Conservation (phyloP, 2,113 vertebrate species). For the Antennarius striatus region DNA sequence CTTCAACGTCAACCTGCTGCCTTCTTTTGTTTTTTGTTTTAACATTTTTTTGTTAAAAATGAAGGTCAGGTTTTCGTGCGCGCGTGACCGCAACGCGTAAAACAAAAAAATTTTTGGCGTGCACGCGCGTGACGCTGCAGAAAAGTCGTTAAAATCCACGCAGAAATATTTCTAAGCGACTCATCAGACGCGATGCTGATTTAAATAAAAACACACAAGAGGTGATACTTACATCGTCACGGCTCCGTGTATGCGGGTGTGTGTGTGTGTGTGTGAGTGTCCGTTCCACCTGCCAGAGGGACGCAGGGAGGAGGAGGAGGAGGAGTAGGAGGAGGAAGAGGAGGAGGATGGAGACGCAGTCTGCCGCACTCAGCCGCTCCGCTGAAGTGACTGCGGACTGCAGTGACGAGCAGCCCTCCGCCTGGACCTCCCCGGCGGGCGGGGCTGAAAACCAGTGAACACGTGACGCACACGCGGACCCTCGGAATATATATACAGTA, state of each 20-base stretch:
- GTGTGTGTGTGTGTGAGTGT: background rate
- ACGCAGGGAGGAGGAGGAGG: slow-evolving; percentile 34
- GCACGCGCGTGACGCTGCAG: slow-evolving; percentile 20
- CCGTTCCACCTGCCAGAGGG: slow-evolving; percentile 44
- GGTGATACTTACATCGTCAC: slow-evolving; percentile 59
- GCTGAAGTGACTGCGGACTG: slow-evolving; percentile 52
- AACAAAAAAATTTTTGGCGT: background rate
- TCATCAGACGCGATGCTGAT: too few species aligned
- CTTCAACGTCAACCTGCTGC: too few species aligned
- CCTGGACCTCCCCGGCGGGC: slow-evolving; percentile 4
- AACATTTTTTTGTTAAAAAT: too few species aligned
- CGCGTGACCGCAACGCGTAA: background rate
- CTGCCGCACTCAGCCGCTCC: slow-evolving; percentile 37
- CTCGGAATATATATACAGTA: background rate
- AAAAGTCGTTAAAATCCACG: slow-evolving; percentile 19
- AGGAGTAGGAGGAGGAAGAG: slow-evolving; percentile 37
- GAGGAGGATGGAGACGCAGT: slow-evolving; percentile 54
- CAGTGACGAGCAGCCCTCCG: slow-evolving; percentile 34
- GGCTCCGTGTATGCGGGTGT: slow-evolving; percentile 4
- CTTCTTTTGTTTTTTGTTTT: too few species aligned
- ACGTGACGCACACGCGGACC: background rate
- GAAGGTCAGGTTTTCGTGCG: too few species aligned
- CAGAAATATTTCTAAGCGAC: too few species aligned
- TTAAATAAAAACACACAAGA: too few species aligned
- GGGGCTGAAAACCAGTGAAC: slow-evolving; percentile 22